A percentile compares a stretch with the other conserved stretches of the same genome.
These are phyloP conservation scores for Anthonomus grandis DNA, from an alignment of 1,140 invertebrate species.

Conservation along the genomic window DNA sequence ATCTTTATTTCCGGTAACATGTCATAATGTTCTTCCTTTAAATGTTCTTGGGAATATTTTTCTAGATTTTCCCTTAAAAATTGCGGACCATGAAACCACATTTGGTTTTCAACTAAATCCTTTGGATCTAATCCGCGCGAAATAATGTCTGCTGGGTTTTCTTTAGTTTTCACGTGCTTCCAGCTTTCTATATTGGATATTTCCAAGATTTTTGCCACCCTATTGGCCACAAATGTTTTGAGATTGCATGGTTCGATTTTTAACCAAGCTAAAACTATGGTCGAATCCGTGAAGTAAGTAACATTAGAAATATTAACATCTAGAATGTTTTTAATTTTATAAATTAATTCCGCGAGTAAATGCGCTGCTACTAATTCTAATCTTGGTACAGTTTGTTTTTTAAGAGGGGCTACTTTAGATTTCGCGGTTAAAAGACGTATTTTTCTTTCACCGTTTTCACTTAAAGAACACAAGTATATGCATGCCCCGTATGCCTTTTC, in stretches of 20 bases:
- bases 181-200: slow-evolving; percentile 35
- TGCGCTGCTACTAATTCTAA: slow-evolving; percentile 32
- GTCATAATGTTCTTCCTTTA: no score
- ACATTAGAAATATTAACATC: slow-evolving; percentile 13
- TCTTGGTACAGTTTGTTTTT: slow-evolving; percentile 38
- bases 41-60: no score
- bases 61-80: no score
- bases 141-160: slow-evolving; percentile 43
- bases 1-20: no score
- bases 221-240: slow-evolving; percentile 43
- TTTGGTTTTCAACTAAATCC: no score
- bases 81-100: no score
- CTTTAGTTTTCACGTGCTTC: slow-evolving; percentile 37
- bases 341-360: slow-evolving; percentile 26
- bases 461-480: slow-evolving; percentile 35
- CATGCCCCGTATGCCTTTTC: slow-evolving; percentile 38
- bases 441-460: slow-evolving; percentile 5
- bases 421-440: slow-evolving; percentile 35
- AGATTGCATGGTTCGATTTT: slow-evolving; percentile 27
- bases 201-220: slow-evolving; percentile 44
- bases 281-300: slow-evolving; percentile 48
- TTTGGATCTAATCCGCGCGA: slow-evolving; percentile 44
- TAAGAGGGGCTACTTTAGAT: slow-evolving; percentile 39
- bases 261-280: slow-evolving; percentile 43
- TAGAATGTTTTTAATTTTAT: slow-evolving; percentile 19